phyloP scores from a whole-genome alignment of 2,797 vertebrate genomes.

The Malacoctenus gilli region DNA sequence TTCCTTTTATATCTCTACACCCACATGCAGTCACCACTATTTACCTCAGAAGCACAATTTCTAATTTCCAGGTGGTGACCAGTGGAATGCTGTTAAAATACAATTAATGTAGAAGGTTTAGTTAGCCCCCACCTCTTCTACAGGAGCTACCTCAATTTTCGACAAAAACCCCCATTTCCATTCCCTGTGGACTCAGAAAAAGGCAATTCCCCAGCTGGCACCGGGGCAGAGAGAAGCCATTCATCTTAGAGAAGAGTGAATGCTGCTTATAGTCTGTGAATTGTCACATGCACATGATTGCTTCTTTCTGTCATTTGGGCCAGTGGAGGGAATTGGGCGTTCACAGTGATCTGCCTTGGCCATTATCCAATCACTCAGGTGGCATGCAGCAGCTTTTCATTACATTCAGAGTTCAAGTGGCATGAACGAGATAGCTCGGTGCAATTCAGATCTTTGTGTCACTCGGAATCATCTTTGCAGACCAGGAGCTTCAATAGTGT shows the following conservation, averaged over 20 bases:
- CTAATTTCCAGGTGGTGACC: constrained; percentile 3
- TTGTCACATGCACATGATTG: constrained; percentile 32
- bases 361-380: constrained; percentile 16
- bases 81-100: constrained; percentile 1
- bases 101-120: constrained; percentile 19
- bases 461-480: constrained; percentile 5
- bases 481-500: neutral
- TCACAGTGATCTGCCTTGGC: constrained; percentile 1
- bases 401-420: constrained; percentile 11
- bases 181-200: constrained; percentile 20
- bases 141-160: constrained; percentile 42
- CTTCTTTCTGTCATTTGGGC: constrained; percentile 24
- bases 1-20: neutral
- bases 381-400: constrained; percentile 23
- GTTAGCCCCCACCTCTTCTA: neutral
- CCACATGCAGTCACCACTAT: neutral
- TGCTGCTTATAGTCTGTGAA: constrained; percentile 8
- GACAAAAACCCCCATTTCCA: constrained; percentile 40
- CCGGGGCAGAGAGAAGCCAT: constrained; percentile 19
- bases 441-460: constrained; percentile 20
- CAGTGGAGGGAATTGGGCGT: neutral
- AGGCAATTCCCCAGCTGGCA: constrained; percentile 39
- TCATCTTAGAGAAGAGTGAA: constrained; percentile 40
- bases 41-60: neutral
- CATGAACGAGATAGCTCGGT: neutral